Percentiles rank a stretch among this genome's conserved stretches.
phyloP scores from a whole-genome alignment of 2,113 vertebrate species.

The Collichthys lucidus region DNA sequence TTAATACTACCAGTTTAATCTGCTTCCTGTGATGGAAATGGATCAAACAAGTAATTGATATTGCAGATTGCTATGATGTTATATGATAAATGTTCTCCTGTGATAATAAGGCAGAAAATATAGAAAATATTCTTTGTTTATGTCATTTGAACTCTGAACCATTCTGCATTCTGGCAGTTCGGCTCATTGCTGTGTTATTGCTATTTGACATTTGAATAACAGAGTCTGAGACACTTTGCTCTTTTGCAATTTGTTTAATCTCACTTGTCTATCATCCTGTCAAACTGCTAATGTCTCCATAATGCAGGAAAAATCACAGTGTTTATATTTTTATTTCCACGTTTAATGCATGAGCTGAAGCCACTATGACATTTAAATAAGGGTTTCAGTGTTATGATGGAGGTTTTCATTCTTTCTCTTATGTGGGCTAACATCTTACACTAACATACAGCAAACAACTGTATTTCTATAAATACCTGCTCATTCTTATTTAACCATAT shows the following conservation, averaged over 20 bases:
- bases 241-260: neutral
- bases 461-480: too few species aligned
- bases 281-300: neutral
- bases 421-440: neutral
- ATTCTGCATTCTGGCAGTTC: neutral
- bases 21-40: neutral
- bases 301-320: neutral
- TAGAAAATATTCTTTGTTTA: neutral
- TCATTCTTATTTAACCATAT: too few species aligned
- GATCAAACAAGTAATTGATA: neutral
- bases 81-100: neutral
- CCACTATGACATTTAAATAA: neutral
- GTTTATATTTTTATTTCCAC: neutral
- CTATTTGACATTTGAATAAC: slow-evolving; percentile 18
- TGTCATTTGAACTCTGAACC: neutral
- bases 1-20: neutral
- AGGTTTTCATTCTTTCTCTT: too few species aligned
- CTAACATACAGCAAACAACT: neutral
- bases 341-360: neutral
- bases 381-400: too few species aligned
- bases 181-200: slow-evolving; percentile 2
- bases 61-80: neutral
- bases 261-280: neutral
- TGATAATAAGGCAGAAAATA: neutral
- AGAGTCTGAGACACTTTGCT: neutral